Evolutionary conservation across 2,113 vertebrate genomes (phyloP).

Genomic region (Lichenostomus cassidix): DNA sequence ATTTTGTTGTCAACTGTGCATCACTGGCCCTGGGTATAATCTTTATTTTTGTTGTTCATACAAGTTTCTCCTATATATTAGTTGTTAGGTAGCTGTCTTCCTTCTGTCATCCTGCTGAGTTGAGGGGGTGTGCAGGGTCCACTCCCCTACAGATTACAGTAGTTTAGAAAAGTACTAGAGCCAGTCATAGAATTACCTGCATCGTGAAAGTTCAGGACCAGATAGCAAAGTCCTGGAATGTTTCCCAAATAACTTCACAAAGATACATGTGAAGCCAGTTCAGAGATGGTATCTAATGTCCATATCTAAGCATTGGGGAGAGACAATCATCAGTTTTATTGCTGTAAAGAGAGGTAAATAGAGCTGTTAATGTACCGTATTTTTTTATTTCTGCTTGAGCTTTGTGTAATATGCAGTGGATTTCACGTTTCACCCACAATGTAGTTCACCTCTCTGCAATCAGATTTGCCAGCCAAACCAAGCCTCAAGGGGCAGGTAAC

Average conservation of each 20-base stretch:
- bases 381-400: background rate
- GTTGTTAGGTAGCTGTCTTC: background rate
- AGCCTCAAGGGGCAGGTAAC: background rate
- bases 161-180: background rate
- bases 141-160: background rate
- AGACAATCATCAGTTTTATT: background rate
- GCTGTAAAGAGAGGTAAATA: background rate
- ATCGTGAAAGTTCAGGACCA: background rate
- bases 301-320: background rate
- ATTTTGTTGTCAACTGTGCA: background rate
- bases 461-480: background rate
- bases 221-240: background rate
- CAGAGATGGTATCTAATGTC: background rate
- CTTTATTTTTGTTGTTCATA: background rate
- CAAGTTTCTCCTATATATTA: background rate
- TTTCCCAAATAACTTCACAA: background rate
- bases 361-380: background rate
- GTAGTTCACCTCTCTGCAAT: background rate
- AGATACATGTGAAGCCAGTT: background rate
- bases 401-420: rapidly evolving
- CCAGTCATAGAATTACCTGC: background rate
- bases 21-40: background rate
- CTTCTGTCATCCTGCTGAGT: background rate
- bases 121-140: background rate
- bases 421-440: background rate